Conservation (phyloP, 2,113 vertebrate species). For the Danionella cerebrum region DNA sequence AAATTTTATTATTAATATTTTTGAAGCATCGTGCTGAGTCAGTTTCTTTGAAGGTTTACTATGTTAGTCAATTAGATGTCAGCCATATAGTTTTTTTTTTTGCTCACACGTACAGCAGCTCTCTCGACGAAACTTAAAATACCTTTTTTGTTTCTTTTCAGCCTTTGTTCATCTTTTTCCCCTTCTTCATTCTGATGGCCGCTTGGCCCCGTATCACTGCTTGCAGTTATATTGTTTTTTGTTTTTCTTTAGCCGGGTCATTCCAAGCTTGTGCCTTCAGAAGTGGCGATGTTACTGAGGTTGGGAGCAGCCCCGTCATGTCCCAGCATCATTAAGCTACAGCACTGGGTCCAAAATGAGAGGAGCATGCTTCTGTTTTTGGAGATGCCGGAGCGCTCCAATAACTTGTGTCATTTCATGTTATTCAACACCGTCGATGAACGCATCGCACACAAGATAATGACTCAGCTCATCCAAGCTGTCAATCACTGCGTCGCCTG, state of each 20-base stretch:
- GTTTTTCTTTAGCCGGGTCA: background rate
- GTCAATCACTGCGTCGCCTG: background rate
- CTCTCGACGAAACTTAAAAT: too few species aligned
- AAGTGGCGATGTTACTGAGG: background rate
- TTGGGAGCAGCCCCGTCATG: background rate
- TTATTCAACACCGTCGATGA: background rate
- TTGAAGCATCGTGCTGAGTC: too few species aligned
- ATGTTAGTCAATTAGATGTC: too few species aligned
- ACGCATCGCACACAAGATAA: background rate
- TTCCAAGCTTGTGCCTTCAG: background rate
- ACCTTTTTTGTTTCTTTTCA: too few species aligned
- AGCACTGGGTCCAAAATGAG: background rate
- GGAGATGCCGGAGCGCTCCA: background rate
- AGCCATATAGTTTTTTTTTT: too few species aligned
- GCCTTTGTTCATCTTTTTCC: too few species aligned
- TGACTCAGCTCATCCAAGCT: background rate
- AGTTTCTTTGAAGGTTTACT: too few species aligned
- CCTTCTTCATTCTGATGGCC: too few species aligned
- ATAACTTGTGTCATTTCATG: background rate
- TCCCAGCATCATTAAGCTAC: background rate
- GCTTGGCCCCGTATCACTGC: too few species aligned
- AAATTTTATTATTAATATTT: too few species aligned
- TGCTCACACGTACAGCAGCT: too few species aligned
- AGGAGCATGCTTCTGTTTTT: background rate
- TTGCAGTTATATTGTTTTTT: too few species aligned